Base-by-base conservation (phyloP, 2,888 invertebrate species). In the Scaptomyza reducta region DNA sequence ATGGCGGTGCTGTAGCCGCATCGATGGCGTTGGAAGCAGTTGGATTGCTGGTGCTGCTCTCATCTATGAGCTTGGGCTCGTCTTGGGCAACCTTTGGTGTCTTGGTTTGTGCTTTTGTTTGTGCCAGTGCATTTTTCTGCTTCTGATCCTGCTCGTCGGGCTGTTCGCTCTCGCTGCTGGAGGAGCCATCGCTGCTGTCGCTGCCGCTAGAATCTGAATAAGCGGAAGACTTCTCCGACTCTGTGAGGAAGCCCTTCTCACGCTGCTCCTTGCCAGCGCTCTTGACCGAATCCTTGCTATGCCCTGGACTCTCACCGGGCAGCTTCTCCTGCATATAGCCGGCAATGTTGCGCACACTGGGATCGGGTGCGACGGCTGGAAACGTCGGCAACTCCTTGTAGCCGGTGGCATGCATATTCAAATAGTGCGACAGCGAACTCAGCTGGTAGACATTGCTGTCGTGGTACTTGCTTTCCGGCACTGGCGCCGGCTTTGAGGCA, bases 381-480 rank as follows among this genome's bases (percentile, higher is more conserved):
- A 97, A 96, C 1, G 93, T 91, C 0, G 99, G 98, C 77, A 99
- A 93, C 63, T 97, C 95, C 71, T 96, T 95, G 93, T 99, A 99
- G 5, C 98, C 98, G 38, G 93, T 93, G 1, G 98, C 97, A 62
- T 95, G 94, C 83, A 94, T 93, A 86, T 98, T 98, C 65, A 99
- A 94, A 90, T 97, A 97, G 92, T 99, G 99, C 0, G 99, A 99
- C 57, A 99, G 92, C 0, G 98, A 97, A 2, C 99, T 99, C 87
- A 99, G 93, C 80, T 99, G 98, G 92, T 95, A 98, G 84, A 96
- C 95, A 90, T 96, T 96, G 40, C 96, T 94, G 84, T 96, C 95
- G 92, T 95, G 95, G 86, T 96, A 96, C 88, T 95, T 95, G 46
- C 97, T 97, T 88, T 97, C 95, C 22, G 98, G 92, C 9, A 97